phyloP scores from a whole-genome alignment of 2,113 vertebrate genomes.

The Hiodon tergisus region DNA sequence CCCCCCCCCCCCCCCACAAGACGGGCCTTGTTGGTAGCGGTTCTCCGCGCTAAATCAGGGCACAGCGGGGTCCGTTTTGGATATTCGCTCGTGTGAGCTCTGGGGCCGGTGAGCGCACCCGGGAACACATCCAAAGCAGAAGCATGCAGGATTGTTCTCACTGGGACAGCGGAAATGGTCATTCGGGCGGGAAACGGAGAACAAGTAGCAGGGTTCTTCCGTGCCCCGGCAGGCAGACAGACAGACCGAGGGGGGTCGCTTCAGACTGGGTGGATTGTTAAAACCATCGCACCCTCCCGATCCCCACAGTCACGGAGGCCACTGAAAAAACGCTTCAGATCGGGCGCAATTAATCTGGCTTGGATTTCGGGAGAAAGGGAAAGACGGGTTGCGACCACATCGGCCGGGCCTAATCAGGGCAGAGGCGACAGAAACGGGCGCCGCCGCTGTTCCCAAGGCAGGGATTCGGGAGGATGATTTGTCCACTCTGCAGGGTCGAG shows the following conservation, averaged over 20 bases:
- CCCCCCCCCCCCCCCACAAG: background rate
- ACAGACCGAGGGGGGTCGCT: background rate
- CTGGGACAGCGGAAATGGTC: background rate
- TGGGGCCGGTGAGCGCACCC: too few relatives aligned
- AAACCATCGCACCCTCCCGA: background rate
- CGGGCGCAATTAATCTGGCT: slow-evolving; percentile 61
- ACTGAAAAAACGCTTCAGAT: slow-evolving; percentile 42
- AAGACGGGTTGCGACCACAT: background rate
- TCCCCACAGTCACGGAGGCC: slow-evolving; percentile 12
- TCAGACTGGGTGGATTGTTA: background rate
- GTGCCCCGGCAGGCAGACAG: background rate
- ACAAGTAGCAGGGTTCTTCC: background rate
- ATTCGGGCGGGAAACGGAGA: background rate
- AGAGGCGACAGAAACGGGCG: too few relatives aligned
- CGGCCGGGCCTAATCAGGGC: too few relatives aligned
- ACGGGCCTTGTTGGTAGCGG: background rate
- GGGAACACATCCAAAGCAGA: too few relatives aligned
- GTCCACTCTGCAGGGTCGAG: too few relatives aligned
- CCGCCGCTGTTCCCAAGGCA: too few relatives aligned
- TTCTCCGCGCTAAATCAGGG: too few relatives aligned
- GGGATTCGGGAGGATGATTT: too few relatives aligned
- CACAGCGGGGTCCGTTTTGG: too few relatives aligned
- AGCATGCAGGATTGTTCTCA: too few relatives aligned
- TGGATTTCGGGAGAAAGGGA: slow-evolving; percentile 48
- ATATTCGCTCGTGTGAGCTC: too few relatives aligned